phyloP scores from a whole-genome alignment of 2,888 invertebrate genomes.

The Harmothoe impar region DNA sequence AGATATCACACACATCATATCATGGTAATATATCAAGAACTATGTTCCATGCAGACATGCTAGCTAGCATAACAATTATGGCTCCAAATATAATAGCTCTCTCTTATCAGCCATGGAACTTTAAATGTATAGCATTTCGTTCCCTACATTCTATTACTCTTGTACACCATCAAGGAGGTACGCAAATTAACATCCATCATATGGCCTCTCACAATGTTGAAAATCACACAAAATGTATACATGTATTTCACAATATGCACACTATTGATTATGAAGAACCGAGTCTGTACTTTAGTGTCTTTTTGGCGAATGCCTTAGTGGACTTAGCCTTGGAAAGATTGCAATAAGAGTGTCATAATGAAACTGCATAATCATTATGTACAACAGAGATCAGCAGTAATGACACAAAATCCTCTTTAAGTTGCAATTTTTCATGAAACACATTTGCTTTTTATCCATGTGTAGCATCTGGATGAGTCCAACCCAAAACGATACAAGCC shows the following conservation, averaged over 20 bases:
- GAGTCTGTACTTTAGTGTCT: neutral
- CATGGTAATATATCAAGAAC: neutral
- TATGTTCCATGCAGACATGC: neutral
- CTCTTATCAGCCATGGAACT: neutral
- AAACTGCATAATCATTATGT: too few relatives aligned
- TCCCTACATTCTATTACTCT: neutral
- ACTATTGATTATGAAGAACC: neutral
- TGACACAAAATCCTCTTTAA: too few relatives aligned
- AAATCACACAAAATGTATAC: neutral
- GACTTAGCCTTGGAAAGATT: too few relatives aligned
- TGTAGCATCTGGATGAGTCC: too few relatives aligned
- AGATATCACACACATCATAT: neutral
- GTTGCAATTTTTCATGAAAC: too few relatives aligned
- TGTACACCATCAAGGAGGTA: neutral
- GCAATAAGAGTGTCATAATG: too few relatives aligned
- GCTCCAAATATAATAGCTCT: neutral
- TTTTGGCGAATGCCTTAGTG: too few relatives aligned
- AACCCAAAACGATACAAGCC: too few relatives aligned
- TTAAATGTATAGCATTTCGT: neutral
- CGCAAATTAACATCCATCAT: neutral
- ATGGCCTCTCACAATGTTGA: conserved; percentile 29
- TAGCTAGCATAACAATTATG: neutral
- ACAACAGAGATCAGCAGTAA: too few relatives aligned
- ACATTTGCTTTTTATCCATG: too few relatives aligned
- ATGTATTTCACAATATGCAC: neutral